phyloP scores from a whole-genome alignment of 2,797 vertebrate genomes.

The Molossus alvarezi region DNA sequence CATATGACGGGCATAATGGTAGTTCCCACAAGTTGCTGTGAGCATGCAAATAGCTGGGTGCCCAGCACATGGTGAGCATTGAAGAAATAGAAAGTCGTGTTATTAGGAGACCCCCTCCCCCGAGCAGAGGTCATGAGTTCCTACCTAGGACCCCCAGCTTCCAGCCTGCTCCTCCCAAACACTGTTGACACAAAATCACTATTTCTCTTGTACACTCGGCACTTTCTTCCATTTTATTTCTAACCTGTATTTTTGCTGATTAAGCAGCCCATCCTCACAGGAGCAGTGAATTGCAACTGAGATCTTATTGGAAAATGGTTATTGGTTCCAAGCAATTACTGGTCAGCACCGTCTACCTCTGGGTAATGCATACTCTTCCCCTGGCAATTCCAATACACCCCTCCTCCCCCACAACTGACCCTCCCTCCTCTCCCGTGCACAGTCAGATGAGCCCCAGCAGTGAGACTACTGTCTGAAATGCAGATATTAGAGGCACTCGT shows the following conservation, averaged over 20 bases:
- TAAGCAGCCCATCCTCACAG: constrained; percentile 34
- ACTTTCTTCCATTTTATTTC: constrained; percentile 40
- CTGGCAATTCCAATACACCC: not conserved
- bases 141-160: fast-evolving
- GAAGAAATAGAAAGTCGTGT: not conserved
- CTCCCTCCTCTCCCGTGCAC: not conserved
- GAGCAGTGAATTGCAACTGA: not conserved
- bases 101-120: not conserved
- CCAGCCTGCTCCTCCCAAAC: not conserved
- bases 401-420: no score
- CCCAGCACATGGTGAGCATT: not conserved
- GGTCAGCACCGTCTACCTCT: not conserved
- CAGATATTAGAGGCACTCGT: not conserved
- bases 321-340: not conserved
- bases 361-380: no score
- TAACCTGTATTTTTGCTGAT: constrained; percentile 49
- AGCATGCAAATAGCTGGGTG: not conserved
- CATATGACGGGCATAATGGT: not conserved
- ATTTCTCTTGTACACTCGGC: not conserved
- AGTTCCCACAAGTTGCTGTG: not conserved
- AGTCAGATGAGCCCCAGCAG: not conserved
- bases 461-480: not conserved
- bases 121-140: not conserved
- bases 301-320: not conserved
- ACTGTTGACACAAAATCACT: not conserved